These are phyloP conservation scores for Sclerurus mexicanus DNA, from an alignment of 2,113 vertebrate genomes.

Conservation along the genomic window DNA sequence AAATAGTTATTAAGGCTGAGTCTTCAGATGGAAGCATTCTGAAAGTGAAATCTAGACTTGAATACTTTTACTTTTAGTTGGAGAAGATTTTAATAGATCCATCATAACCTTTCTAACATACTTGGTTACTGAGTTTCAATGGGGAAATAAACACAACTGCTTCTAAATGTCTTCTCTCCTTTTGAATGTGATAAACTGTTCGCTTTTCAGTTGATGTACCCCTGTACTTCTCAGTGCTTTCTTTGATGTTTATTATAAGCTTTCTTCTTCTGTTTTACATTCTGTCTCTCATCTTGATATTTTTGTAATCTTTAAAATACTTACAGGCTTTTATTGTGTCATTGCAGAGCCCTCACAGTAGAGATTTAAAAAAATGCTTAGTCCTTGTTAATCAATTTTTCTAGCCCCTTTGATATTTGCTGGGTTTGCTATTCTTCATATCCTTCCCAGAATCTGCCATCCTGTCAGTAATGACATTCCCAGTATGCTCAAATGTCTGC, in stretches of 20 bases:
- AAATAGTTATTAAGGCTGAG: background rate
- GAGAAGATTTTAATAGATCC: background rate
- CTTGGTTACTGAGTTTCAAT: background rate
- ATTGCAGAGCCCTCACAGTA: background rate
- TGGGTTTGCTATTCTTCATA: background rate
- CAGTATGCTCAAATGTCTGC: background rate
- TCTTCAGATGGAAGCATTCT: background rate
- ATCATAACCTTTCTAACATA: background rate
- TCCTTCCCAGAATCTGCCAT: background rate
- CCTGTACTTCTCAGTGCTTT: background rate
- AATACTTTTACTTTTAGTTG: background rate
- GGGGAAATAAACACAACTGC: background rate
- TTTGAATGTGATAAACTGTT: background rate
- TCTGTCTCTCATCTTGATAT: background rate
- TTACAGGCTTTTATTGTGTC: background rate
- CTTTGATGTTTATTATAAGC: background rate
- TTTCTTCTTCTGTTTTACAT: background rate
- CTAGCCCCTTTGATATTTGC: background rate
- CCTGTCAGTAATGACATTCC: background rate
- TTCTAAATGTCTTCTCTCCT: background rate
- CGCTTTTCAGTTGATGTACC: background rate
- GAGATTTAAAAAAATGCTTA: background rate
- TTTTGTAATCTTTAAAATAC: slow-evolving; percentile 21
- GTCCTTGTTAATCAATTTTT: background rate
- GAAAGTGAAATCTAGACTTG: background rate